A percentile compares a stretch with the other conserved stretches of the same genome.
Evolutionary conservation across 2,888 invertebrate genomes (phyloP).

Genomic region (Schrankia costaestrigalis): DNA sequence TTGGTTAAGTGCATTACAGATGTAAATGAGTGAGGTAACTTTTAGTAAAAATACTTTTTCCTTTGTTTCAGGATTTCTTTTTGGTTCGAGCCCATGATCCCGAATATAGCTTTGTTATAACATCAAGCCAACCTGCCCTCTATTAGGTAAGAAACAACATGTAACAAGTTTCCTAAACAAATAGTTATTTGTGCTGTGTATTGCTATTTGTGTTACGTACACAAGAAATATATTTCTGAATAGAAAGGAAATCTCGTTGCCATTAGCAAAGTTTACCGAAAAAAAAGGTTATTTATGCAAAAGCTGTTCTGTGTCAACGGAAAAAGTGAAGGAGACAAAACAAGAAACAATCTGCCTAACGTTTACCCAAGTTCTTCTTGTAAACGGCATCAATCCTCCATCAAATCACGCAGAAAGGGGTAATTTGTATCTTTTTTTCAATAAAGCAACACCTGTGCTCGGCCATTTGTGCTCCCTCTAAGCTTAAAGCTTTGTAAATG

Average conservation of each 20-base stretch:
- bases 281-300: constrained; percentile 20
- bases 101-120: constrained; percentile 58
- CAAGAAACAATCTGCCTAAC: constrained; percentile 33
- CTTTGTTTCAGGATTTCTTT: constrained; percentile 62
- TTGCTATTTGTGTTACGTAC: no score
- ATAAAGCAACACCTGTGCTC: constrained; percentile 75
- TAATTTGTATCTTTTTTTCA: constrained; percentile 78
- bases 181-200: no score
- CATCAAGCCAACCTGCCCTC: constrained; percentile 59
- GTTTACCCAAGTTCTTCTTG: constrained; percentile 31
- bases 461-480: constrained; percentile 66
- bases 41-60: constrained; percentile 23
- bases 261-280: constrained; percentile 13
- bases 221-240: no score
- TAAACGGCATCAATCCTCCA: constrained; percentile 53
- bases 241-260: constrained; percentile 11
- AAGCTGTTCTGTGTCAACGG: constrained; percentile 12
- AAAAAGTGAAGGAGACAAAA: constrained; percentile 27
- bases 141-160: constrained; percentile 56
- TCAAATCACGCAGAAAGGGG: constrained; percentile 64
- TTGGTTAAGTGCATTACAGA: constrained; percentile 40
- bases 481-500: constrained; percentile 74
- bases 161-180: neutral
- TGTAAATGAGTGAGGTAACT: constrained; percentile 27
- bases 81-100: constrained; percentile 54